Evolutionary conservation across 2,797 vertebrate species (phyloP).

Genomic region (Acropternis orthonyx): DNA sequence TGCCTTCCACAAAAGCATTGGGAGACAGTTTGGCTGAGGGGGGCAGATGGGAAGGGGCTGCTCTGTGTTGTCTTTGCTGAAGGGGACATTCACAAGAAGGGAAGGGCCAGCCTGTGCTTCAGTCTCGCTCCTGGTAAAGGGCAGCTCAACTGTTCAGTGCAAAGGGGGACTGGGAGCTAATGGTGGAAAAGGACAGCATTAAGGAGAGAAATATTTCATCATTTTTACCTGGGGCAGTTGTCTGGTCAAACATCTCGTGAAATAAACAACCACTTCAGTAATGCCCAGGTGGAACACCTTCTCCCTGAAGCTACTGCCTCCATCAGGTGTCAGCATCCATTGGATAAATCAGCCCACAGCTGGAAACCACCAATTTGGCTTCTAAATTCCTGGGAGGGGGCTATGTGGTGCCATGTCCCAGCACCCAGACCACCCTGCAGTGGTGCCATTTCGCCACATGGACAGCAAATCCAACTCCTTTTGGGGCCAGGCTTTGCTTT

Average conservation of each 20-base stretch:
- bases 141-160: not conserved
- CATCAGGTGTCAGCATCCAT: not conserved
- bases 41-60: not conserved
- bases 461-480: not conserved
- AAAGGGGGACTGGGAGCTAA: not conserved
- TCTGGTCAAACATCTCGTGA: not conserved
- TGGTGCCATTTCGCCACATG: fast-evolving
- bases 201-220: not conserved
- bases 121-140: not conserved
- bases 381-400: too few relatives aligned
- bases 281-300: not conserved
- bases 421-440: not conserved
- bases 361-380: not conserved
- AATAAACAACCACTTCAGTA: not conserved
- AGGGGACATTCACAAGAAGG: not conserved
- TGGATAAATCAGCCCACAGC: not conserved
- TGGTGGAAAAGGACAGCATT: not conserved
- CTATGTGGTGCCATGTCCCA: fast-evolving
- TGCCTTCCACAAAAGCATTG: not conserved
- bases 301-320: not conserved
- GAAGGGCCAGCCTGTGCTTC: not conserved
- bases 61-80: not conserved
- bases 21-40: not conserved
- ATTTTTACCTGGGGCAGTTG: not conserved
- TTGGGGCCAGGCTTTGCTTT: not conserved